These are phyloP conservation scores for Dicyrtomina minuta DNA, from an alignment of 2,888 invertebrate species.

Conservation along the genomic window DNA sequence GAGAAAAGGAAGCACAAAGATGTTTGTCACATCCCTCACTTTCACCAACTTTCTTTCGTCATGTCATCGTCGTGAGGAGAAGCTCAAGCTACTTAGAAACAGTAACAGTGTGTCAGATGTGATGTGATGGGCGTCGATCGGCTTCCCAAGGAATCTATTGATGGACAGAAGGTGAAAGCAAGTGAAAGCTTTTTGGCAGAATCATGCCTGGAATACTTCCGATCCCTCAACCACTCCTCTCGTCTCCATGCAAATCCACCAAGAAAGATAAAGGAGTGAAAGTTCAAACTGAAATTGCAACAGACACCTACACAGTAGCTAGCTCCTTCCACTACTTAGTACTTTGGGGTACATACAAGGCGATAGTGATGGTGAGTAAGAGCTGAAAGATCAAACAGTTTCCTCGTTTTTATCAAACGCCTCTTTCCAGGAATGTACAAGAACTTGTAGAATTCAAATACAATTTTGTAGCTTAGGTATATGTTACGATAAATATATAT, in stretches of 20 bases:
- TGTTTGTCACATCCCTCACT: conserved; percentile 13
- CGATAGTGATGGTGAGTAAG: background rate
- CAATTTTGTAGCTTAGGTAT: too few relatives aligned
- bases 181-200: conserved; percentile 30
- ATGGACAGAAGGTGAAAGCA: conserved; percentile 23
- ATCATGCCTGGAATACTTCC: conserved; percentile 24
- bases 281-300: conserved; percentile 17
- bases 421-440: too few relatives aligned
- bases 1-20: background rate
- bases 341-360: background rate
- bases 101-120: background rate
- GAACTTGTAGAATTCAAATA: too few relatives aligned
- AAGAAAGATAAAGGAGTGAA: conserved; percentile 4
- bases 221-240: background rate
- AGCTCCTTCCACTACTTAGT: too few relatives aligned
- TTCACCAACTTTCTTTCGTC: conserved; percentile 11
- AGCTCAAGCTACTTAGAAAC: conserved; percentile 5
- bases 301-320: conserved; percentile 13
- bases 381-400: conserved; percentile 17
- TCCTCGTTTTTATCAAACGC: background rate
- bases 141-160: conserved; percentile 8
- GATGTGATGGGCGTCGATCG: background rate
- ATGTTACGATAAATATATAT: too few relatives aligned
- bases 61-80: background rate
- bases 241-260: conserved; percentile 22